phyloP scores from a whole-genome alignment of 1,140 invertebrate genomes.

The Popillia japonica region DNA sequence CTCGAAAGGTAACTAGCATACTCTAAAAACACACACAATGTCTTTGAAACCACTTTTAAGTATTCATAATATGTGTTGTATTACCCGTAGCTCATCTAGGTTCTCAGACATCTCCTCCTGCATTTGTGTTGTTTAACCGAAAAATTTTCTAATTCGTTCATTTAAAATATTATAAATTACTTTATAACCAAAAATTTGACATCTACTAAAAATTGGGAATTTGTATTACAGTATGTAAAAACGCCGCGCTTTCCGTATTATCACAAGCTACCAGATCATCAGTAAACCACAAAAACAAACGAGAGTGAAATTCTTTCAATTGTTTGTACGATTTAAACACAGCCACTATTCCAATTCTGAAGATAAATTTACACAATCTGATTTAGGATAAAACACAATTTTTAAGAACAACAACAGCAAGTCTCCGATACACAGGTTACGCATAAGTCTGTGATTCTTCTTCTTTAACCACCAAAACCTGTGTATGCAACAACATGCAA shows the following conservation, averaged over 20 bases:
- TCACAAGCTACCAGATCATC: slow-evolving; percentile 31
- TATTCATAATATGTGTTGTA: slow-evolving; percentile 29
- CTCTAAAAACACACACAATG: slow-evolving; percentile 65
- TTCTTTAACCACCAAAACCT: slow-evolving; percentile 29
- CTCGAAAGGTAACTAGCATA: slow-evolving; percentile 85
- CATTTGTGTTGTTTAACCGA: slow-evolving; percentile 38
- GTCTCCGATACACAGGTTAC: slow-evolving; percentile 9
- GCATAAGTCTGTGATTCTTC: slow-evolving; percentile 33
- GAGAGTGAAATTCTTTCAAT: background rate
- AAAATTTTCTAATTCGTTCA: slow-evolving; percentile 39
- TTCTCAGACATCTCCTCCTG: slow-evolving; percentile 59
- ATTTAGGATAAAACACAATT: slow-evolving; percentile 23
- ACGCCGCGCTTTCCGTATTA: slow-evolving; percentile 36
- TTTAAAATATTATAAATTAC: slow-evolving; percentile 40
- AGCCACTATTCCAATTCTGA: slow-evolving; percentile 22
- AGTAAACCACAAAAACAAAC: slow-evolving; percentile 9
- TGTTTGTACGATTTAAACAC: slow-evolving; percentile 29
- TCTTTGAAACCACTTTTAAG: slow-evolving; percentile 37
- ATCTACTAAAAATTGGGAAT: slow-evolving; percentile 19
- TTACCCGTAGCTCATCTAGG: slow-evolving; percentile 58
- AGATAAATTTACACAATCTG: slow-evolving; percentile 21
- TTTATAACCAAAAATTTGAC: slow-evolving; percentile 38
- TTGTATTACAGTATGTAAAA: slow-evolving; percentile 36
- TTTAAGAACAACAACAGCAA: slow-evolving; percentile 30
- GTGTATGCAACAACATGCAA: background rate